phyloP scores from a whole-genome alignment of 2,113 vertebrate genomes.

The Salvator merianae region DNA sequence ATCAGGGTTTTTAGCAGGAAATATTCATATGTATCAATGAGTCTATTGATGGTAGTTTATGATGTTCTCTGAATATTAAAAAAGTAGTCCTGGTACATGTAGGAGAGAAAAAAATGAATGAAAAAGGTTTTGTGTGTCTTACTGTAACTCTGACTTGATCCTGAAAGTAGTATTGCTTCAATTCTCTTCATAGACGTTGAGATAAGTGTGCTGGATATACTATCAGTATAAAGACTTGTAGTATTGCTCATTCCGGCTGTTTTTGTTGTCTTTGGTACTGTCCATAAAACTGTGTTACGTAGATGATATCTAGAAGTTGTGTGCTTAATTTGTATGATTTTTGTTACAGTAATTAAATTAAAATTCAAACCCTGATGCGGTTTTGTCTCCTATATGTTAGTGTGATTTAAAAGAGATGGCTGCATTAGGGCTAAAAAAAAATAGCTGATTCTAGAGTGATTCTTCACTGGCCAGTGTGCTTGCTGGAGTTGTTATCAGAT shows the following conservation, averaged over 20 bases:
- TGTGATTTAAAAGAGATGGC: neutral
- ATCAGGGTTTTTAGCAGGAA: neutral
- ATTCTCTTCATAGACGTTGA: neutral
- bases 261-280: neutral
- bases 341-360: neutral
- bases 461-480: no score
- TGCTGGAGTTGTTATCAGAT: no score
- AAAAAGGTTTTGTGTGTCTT: neutral
- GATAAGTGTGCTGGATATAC: neutral
- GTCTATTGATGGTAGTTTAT: neutral
- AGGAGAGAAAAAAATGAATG: neutral
- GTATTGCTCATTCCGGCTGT: neutral
- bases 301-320: neutral
- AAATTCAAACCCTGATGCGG: neutral
- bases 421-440: neutral
- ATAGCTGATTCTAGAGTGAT: neutral
- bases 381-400: neutral
- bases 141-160: neutral
- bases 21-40: neutral
- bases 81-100: neutral
- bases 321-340: neutral
- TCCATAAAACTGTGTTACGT: neutral
- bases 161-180: neutral
- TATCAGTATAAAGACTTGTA: neutral
- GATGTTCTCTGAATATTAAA: neutral